phyloP scores from a whole-genome alignment of 2,888 invertebrate species.

The Gari tellinella region DNA sequence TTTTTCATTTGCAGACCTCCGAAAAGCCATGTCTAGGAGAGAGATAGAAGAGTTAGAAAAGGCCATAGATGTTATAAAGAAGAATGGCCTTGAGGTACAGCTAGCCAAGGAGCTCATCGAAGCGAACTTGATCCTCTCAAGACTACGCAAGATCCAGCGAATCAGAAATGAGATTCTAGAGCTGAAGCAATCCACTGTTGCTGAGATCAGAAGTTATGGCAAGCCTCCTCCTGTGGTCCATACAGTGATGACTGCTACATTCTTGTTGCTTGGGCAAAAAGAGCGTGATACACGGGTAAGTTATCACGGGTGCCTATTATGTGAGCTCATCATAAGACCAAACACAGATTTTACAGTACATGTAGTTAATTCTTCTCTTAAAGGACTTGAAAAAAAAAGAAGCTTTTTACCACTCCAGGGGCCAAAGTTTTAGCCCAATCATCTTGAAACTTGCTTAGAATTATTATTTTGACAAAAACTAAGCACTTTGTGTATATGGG shows the following conservation, averaged over 20 bases:
- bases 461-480: no score
- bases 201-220: constrained; percentile 82
- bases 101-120: constrained; percentile 77
- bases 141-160: constrained; percentile 71
- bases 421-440: no score
- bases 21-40: constrained; percentile 76
- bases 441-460: no score
- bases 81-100: constrained; percentile 78
- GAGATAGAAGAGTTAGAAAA: constrained; percentile 78
- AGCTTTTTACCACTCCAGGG: no score
- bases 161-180: constrained; percentile 77
- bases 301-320: no score
- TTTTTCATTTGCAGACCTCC: constrained; percentile 69
- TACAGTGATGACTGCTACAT: constrained; percentile 82
- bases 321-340: no score
- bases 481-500: no score
- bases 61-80: constrained; percentile 79
- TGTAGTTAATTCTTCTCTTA: no score
- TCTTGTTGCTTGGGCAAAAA: constrained; percentile 79
- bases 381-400: no score
- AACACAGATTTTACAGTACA: no score
- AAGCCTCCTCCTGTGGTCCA: constrained; percentile 81
- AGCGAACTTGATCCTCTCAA: constrained; percentile 74
- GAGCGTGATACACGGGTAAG: constrained; percentile 82
- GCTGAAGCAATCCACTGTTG: constrained; percentile 82